phyloP scores from a whole-genome alignment of 2,888 invertebrate genomes.

The Callyntrura sp. region DNA sequence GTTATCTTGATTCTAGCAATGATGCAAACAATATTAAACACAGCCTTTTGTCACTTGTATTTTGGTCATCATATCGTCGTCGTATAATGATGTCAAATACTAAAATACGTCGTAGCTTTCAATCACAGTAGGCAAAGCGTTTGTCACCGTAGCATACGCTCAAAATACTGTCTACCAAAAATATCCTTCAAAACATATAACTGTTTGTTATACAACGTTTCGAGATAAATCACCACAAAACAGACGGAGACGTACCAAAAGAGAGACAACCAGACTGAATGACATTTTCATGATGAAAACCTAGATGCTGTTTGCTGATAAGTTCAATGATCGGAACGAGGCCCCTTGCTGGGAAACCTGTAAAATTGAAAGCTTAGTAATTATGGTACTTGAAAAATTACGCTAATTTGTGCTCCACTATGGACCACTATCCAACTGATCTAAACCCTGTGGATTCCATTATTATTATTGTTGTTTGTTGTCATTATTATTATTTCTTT shows the following conservation, averaged over 20 bases:
- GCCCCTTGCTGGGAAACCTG: conserved; percentile 58
- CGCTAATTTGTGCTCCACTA: conserved; percentile 48
- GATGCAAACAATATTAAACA: conserved; percentile 35
- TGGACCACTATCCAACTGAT: not conserved
- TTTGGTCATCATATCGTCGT: conserved; percentile 1
- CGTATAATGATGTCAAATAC: conserved; percentile 49
- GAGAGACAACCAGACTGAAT: conserved; percentile 14
- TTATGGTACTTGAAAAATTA: conserved; percentile 50
- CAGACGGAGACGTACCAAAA: not conserved
- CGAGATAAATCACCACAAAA: not conserved
- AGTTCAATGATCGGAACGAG: conserved; percentile 59
- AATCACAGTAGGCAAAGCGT: not conserved
- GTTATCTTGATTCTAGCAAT: conserved; percentile 62
- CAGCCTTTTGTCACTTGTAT: conserved; percentile 45
- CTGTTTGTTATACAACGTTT: not conserved
- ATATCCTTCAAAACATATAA: not conserved
- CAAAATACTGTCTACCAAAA: not conserved
- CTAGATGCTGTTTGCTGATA: conserved; percentile 26
- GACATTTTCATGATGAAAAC: conserved; percentile 18
- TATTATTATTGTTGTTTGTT: not conserved
- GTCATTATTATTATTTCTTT: not conserved
- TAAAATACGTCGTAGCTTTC: conserved; percentile 14
- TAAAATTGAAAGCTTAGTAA: conserved; percentile 52
- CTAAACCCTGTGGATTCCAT: too few relatives aligned
- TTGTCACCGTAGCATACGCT: not conserved